Conservation (phyloP, 2,888 invertebrate species). For the Danaus chrysippus region DNA sequence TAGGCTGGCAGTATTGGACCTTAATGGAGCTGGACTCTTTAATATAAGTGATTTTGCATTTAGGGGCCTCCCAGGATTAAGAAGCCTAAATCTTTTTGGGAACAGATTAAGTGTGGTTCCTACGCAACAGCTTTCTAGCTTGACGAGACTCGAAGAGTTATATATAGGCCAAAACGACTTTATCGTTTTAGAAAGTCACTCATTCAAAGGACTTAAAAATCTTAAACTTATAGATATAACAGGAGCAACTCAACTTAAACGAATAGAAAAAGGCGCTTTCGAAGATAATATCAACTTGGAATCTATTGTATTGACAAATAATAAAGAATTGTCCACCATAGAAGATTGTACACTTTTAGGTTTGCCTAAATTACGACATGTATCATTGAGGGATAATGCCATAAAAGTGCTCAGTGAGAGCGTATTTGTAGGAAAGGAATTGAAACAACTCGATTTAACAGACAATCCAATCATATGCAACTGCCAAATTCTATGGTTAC, state of each 20-base stretch:
- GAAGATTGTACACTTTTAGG: slow-evolving; percentile 89
- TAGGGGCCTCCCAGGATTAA: slow-evolving; percentile 85
- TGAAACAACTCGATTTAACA: slow-evolving; percentile 86
- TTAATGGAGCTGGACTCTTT: slow-evolving; percentile 88
- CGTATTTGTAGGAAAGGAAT: slow-evolving; percentile 87
- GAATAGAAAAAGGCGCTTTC: slow-evolving; percentile 88
- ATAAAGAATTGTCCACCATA: slow-evolving; percentile 84
- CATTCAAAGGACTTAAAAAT: slow-evolving; percentile 88
- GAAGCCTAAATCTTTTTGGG: slow-evolving; percentile 88
- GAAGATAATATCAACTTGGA: slow-evolving; percentile 90
- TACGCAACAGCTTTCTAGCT: slow-evolving; percentile 84
- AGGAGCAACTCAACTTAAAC: slow-evolving; percentile 85
- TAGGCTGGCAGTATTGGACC: slow-evolving; percentile 86
- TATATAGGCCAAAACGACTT: slow-evolving; percentile 92
- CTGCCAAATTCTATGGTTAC: slow-evolving; percentile 89
- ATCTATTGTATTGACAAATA: slow-evolving; percentile 85
- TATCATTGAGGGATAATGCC: slow-evolving; percentile 88
- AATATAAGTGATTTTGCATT: slow-evolving; percentile 89
- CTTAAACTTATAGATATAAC: slow-evolving; percentile 87
- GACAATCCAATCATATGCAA: slow-evolving; percentile 91
- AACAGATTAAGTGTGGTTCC: slow-evolving; percentile 87
- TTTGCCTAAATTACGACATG: slow-evolving; percentile 86
- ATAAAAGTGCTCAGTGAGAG: slow-evolving; percentile 87
- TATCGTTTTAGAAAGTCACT: slow-evolving; percentile 82
- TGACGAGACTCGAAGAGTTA: slow-evolving; percentile 88